Percentiles rank a stretch among this genome's conserved stretches.
Evolutionary conservation across 2,113 vertebrate species (phyloP).

Genomic region (Ictalurus furcatus): DNA sequence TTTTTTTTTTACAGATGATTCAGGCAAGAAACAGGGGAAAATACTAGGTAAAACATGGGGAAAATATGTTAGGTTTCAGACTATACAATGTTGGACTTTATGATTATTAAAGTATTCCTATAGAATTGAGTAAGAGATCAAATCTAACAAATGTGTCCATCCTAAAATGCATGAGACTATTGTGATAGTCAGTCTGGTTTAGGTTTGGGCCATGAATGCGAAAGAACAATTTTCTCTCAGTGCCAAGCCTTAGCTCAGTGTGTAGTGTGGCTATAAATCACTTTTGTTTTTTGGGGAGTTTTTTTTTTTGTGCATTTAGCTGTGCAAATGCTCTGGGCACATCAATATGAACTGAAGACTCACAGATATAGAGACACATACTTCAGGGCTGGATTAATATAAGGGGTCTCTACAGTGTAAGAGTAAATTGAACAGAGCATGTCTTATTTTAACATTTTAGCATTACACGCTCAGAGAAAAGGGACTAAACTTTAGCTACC

Average conservation of each 20-base stretch:
- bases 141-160: no score
- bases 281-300: neutral
- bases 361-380: neutral
- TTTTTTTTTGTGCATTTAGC: neutral
- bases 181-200: neutral
- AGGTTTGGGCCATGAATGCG: neutral
- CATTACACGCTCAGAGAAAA: no score
- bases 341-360: no score
- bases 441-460: no score
- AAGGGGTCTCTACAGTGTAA: neutral
- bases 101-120: neutral
- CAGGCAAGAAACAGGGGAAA: neutral
- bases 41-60: neutral
- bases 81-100: neutral
- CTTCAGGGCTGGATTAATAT: neutral
- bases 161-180: neutral
- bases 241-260: neutral
- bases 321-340: neutral
- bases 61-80: neutral
- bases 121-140: neutral
- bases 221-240: neutral
- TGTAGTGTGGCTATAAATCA: neutral
- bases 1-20: neutral
- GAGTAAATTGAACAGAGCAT: neutral
- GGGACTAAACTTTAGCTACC: neutral